These are phyloP conservation scores for Ahaetulla prasina DNA, from an alignment of 2,113 vertebrate genomes.

Conservation along the genomic window DNA sequence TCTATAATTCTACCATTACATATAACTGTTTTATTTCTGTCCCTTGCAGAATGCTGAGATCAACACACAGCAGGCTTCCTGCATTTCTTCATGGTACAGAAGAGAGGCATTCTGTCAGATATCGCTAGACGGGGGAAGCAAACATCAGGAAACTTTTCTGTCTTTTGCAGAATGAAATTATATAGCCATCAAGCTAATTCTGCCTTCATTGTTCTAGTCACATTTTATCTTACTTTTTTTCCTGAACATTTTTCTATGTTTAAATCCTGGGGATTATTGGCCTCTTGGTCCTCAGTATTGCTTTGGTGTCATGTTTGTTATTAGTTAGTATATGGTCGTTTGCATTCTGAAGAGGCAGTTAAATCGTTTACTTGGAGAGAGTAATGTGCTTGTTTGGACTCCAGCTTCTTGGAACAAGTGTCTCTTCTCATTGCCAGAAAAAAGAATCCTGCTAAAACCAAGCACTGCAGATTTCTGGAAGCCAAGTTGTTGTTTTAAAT, in stretches of 20 bases:
- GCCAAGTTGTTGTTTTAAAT: background rate
- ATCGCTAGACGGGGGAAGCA: no score
- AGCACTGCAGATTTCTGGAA: background rate
- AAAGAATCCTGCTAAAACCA: background rate
- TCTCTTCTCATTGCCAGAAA: background rate
- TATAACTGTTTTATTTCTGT: background rate
- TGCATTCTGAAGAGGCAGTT: background rate
- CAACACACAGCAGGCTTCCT: background rate
- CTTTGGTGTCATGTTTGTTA: background rate
- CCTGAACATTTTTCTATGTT: background rate
- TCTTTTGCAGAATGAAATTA: background rate
- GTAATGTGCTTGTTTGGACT: background rate
- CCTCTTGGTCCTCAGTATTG: background rate
- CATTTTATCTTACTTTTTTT: background rate
- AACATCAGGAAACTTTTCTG: background rate
- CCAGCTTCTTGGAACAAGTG: background rate
- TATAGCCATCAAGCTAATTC: background rate
- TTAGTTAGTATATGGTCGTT: background rate
- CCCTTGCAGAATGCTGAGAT: background rate
- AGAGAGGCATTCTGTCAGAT: background rate
- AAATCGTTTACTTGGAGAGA: background rate
- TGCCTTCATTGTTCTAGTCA: background rate
- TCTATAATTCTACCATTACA: background rate
- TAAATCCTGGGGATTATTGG: background rate
- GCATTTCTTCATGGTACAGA: background rate